These are phyloP conservation scores for Anableps anableps DNA, from an alignment of 2,797 vertebrate genomes.

Conservation along the genomic window DNA sequence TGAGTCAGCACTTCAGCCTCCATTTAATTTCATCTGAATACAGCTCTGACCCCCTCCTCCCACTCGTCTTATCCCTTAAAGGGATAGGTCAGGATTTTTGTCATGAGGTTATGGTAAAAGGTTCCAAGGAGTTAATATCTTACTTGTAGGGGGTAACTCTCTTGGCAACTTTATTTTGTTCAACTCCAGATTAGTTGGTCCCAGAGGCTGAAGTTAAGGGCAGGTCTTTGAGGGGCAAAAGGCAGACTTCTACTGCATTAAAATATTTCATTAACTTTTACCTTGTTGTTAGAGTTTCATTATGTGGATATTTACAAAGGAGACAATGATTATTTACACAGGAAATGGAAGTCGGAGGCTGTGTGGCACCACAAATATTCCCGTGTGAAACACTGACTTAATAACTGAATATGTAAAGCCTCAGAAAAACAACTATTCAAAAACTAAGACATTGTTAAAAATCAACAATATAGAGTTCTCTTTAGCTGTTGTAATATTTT, in stretches of 20 bases:
- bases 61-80: conserved; percentile 11
- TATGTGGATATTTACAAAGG: not conserved
- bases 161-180: not conserved
- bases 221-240: not conserved
- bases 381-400: not conserved
- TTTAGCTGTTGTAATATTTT: not conserved
- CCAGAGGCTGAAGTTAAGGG: not conserved
- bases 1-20: conserved; percentile 84
- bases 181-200: not conserved
- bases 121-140: not conserved
- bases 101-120: not conserved
- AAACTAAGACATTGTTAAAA: not conserved
- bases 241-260: no score
- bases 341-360: not conserved
- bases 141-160: not conserved
- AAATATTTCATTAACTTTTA: not conserved
- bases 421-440: not conserved
- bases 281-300: no score
- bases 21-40: conserved; percentile 81
- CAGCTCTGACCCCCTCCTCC: conserved; percentile 40
- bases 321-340: not conserved
- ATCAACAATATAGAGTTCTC: not conserved
- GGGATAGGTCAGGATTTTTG: not conserved
- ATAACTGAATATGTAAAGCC: not conserved
- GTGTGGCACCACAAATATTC: not conserved